Percentiles rank a stretch among this genome's conserved stretches.
phyloP scores from a whole-genome alignment of 2,113 vertebrate genomes.

The Vidua macroura region DNA sequence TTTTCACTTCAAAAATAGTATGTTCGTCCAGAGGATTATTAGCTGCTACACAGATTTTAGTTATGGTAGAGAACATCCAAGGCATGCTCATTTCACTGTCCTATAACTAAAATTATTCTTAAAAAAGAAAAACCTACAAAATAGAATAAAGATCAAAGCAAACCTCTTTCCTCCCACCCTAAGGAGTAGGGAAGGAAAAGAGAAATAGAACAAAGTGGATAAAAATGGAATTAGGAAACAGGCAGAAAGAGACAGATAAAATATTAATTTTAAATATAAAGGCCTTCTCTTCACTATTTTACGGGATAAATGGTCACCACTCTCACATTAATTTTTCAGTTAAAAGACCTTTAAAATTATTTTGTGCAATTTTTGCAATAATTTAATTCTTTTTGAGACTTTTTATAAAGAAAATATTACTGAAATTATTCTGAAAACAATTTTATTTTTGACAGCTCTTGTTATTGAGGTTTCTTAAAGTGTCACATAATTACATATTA shows the following conservation, averaged over 20 bases:
- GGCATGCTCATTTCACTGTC: neutral
- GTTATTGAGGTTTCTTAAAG: neutral
- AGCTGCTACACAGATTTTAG: neutral
- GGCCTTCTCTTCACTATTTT: neutral
- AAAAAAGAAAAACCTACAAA: neutral
- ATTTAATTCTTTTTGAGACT: neutral
- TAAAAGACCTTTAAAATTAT: neutral
- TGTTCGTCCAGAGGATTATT: neutral
- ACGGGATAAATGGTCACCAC: neutral
- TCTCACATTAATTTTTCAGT: neutral
- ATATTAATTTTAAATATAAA: neutral
- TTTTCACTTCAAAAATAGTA: neutral
- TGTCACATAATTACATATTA: neutral
- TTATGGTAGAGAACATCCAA: neutral
- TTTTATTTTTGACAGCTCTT: neutral
- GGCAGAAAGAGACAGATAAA: neutral
- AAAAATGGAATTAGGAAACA: constrained; percentile 14
- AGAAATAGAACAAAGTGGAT: neutral
- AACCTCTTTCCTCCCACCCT: neutral
- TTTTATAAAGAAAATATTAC: neutral
- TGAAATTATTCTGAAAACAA: neutral
- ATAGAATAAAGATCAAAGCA: constrained; percentile 43
- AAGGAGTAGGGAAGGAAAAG: neutral
- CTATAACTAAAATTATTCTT: neutral
- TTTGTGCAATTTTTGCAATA: neutral